phyloP scores from a whole-genome alignment of 2,888 invertebrate genomes.

The Chrysolina haemoptera region DNA sequence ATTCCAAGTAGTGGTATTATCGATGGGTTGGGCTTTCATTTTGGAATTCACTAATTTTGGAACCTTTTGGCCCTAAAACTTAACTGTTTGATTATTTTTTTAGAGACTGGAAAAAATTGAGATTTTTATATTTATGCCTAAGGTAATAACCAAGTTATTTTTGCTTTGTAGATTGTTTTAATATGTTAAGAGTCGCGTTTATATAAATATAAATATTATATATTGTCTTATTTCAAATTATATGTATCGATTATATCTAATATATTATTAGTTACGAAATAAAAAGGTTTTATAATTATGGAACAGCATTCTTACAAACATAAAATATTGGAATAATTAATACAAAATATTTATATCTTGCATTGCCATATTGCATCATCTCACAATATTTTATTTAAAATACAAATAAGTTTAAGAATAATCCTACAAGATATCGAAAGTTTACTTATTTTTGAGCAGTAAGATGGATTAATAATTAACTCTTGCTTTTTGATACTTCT shows the following conservation, averaged over 20 bases:
- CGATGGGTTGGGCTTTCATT: constrained; percentile 7
- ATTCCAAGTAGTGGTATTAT: constrained; percentile 35
- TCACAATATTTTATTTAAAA: too few species aligned
- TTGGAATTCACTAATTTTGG: not conserved
- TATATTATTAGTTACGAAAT: constrained; percentile 43
- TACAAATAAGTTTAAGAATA: too few species aligned
- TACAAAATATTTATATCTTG: too few species aligned
- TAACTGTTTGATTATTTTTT: not conserved
- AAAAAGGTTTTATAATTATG: not conserved
- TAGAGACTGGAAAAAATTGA: constrained; percentile 14
- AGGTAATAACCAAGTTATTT: constrained; percentile 7
- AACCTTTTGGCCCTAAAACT: not conserved
- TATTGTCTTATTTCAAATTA: constrained; percentile 33
- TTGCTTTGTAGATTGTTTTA: constrained; percentile 1
- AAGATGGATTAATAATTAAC: too few species aligned
- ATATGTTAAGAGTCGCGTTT: constrained; percentile 25
- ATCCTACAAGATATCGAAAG: too few species aligned
- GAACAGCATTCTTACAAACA: too few species aligned
- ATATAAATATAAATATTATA: constrained; percentile 29
- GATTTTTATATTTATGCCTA: constrained; percentile 3
- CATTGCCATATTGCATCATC: too few species aligned
- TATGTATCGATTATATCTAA: constrained; percentile 47
- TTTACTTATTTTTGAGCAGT: too few species aligned
- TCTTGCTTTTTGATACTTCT: too few species aligned
- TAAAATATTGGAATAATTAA: too few species aligned